phyloP scores from a whole-genome alignment of 2,888 invertebrate species.

The Ormyrus nitidulus region DNA sequence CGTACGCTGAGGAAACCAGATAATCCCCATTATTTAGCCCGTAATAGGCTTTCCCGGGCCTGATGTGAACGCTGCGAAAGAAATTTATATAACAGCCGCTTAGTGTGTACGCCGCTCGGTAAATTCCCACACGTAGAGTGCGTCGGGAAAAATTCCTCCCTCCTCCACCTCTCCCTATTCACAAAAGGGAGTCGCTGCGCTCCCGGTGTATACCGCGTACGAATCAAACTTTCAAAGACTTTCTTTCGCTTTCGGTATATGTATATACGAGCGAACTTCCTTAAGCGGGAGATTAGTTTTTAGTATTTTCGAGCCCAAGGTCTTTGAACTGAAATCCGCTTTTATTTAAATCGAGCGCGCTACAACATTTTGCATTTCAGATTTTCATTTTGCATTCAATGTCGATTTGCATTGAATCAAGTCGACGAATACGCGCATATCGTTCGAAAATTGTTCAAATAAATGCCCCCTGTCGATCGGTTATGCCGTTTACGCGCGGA shows the following conservation, averaged over 20 bases:
- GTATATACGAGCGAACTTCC: no score
- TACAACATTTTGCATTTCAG: slow-evolving; percentile 36
- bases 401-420: slow-evolving; percentile 53
- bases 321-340: slow-evolving; percentile 41
- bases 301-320: not conserved
- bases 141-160: slow-evolving; percentile 26
- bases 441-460: slow-evolving; percentile 21
- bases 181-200: slow-evolving; percentile 1
- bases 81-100: slow-evolving; percentile 56
- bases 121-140: slow-evolving; percentile 45
- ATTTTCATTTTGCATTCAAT: slow-evolving; percentile 53
- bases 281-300: no score
- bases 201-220: not conserved
- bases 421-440: slow-evolving; percentile 5
- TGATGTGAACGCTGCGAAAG: slow-evolving; percentile 54
- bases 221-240: slow-evolving; percentile 40
- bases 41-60: slow-evolving; percentile 37
- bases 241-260: not conserved
- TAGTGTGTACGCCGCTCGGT: not conserved
- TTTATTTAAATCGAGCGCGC: slow-evolving; percentile 42
- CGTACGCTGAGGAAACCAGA: slow-evolving; percentile 27
- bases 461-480: not conserved
- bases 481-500: not conserved
- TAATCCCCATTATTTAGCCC: slow-evolving; percentile 35
- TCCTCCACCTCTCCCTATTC: slow-evolving; percentile 2